Evolutionary conservation across 2,888 invertebrate genomes (phyloP).

Genomic region (Eilema caniola): DNA sequence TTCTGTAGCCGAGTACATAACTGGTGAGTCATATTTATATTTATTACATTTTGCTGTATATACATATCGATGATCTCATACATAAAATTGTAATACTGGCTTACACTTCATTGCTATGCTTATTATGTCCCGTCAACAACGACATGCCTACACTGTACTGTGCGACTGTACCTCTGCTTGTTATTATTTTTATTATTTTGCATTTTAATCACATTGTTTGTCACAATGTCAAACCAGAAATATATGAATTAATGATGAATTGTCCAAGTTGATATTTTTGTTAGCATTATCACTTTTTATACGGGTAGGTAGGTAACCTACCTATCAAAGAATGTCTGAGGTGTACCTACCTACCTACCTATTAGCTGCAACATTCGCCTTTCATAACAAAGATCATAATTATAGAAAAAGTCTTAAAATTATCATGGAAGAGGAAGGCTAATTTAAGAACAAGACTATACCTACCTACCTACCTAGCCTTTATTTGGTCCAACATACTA

Average conservation of each 20-base stretch:
- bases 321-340: too few species aligned
- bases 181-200: slow-evolving; percentile 3
- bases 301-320: too few species aligned
- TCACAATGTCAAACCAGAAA: background rate
- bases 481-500: too few species aligned
- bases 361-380: too few species aligned
- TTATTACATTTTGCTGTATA: slow-evolving; percentile 82
- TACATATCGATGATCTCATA: slow-evolving; percentile 85
- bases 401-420: too few species aligned
- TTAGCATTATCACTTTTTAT: background rate
- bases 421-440: too few species aligned
- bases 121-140: slow-evolving; percentile 41
- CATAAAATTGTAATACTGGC: slow-evolving; percentile 61
- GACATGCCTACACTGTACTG: slow-evolving; percentile 17
- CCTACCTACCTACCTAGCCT: too few species aligned
- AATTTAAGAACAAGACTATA: too few species aligned
- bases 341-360: too few species aligned
- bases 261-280: background rate
- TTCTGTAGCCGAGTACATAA: slow-evolving; percentile 78
- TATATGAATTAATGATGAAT: background rate
- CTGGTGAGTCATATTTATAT: slow-evolving; percentile 87
- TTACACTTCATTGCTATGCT: slow-evolving; percentile 58
- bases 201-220: background rate
- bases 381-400: too few species aligned
- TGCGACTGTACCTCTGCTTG: slow-evolving; percentile 11